Evolutionary conservation across 2,797 vertebrate species (phyloP).

Genomic region (Moxostoma hubbsi): DNA sequence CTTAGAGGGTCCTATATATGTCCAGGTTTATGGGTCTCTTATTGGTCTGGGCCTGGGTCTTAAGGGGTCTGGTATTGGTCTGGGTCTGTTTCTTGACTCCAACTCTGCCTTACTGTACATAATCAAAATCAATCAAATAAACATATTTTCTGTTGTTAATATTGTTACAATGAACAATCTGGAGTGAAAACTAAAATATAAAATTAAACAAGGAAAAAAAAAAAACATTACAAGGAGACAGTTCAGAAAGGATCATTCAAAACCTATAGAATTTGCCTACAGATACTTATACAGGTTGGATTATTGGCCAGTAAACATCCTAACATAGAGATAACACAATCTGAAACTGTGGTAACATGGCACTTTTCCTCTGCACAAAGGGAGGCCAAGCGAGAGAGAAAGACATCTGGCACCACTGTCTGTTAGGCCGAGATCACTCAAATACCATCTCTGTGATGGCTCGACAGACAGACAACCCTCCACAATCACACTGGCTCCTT

Average conservation of each 20-base stretch:
- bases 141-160: too few relatives aligned
- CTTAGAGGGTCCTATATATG: too few relatives aligned
- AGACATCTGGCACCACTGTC: conserved; percentile 48
- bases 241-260: too few relatives aligned
- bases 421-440: conserved; percentile 34
- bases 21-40: too few relatives aligned
- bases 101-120: too few relatives aligned
- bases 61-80: too few relatives aligned
- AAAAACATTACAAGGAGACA: too few relatives aligned
- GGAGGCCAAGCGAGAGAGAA: conserved; percentile 1
- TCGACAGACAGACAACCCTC: conserved; percentile 11
- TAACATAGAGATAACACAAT: conserved; percentile 24
- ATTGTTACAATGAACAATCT: too few relatives aligned
- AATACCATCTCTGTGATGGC: conserved; percentile 12
- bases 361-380: conserved; percentile 5
- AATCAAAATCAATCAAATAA: too few relatives aligned
- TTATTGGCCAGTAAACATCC: not conserved
- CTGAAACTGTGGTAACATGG: conserved; percentile 12
- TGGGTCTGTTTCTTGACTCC: too few relatives aligned
- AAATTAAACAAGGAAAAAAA: not conserved
- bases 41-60: too few relatives aligned
- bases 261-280: not conserved
- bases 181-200: too few relatives aligned
- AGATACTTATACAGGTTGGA: not conserved
- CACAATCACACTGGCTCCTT: conserved; percentile 45